A percentile compares a stretch with the other conserved stretches of the same genome.
Conservation (phyloP, 2,888 invertebrate genomes). For the Cabera pusaria region DNA sequence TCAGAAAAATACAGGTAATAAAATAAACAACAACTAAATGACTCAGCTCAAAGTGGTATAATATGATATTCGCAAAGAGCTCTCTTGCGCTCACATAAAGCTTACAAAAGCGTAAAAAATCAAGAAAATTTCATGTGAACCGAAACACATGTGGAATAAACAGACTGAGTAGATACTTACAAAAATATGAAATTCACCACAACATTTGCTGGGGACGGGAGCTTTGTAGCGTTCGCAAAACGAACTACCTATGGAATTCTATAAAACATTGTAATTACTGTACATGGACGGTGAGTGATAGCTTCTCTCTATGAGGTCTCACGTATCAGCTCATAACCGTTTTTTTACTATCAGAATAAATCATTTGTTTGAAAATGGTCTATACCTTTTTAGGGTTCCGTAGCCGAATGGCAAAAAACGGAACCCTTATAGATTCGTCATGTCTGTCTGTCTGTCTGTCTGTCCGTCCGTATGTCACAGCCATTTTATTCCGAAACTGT, state of each 20-base stretch:
- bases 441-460: no score
- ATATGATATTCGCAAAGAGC: constrained; percentile 75
- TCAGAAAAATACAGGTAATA: constrained; percentile 24
- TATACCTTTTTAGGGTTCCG: no score
- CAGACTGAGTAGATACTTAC: constrained; percentile 82
- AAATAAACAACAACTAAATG: constrained; percentile 58
- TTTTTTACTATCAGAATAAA: no score
- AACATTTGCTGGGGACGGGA: constrained; percentile 78
- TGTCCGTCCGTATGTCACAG: no score
- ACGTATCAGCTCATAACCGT: no score
- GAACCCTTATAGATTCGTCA: no score
- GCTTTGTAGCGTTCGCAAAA: constrained; percentile 54
- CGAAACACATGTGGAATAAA: constrained; percentile 82
- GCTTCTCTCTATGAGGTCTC: no score
- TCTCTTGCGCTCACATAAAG: constrained; percentile 70
- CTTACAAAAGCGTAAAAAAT: constrained; percentile 82
- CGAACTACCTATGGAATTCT: neutral
- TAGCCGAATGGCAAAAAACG: no score
- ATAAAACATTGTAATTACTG: no score
- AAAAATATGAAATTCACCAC: constrained; percentile 84
- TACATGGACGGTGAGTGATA: no score
- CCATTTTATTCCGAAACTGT: no score
- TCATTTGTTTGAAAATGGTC: no score
- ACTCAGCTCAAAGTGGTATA: constrained; percentile 64
- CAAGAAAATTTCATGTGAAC: constrained; percentile 81